A percentile compares a stretch with the other conserved stretches of the same genome.
phyloP scores from a whole-genome alignment of 2,888 invertebrate genomes.

The Mechanitis messenoides region DNA sequence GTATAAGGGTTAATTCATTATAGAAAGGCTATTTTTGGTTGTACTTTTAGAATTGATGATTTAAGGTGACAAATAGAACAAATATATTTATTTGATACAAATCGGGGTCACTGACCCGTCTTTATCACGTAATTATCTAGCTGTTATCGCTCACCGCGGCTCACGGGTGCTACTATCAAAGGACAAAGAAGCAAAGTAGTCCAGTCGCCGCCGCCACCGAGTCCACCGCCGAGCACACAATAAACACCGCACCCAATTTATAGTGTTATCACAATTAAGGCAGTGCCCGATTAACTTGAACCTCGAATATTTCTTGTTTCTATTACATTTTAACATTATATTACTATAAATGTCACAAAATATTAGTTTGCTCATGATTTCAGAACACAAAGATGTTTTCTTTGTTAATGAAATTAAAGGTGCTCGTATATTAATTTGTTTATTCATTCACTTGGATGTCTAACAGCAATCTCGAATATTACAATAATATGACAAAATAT shows the following conservation, averaged over 20 bases:
- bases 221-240: slow-evolving; percentile 11
- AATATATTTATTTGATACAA: background rate
- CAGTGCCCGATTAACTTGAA: slow-evolving; percentile 2
- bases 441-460: slow-evolving; percentile 4
- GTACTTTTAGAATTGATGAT: too few relatives aligned
- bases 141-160: background rate
- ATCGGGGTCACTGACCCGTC: background rate
- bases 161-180: slow-evolving; percentile 10
- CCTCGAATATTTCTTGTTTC: too few relatives aligned
- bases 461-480: background rate
- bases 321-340: too few relatives aligned
- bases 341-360: background rate
- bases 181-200: slow-evolving; percentile 20
- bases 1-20: too few relatives aligned
- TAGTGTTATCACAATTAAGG: slow-evolving; percentile 6
- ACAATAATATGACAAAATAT: background rate
- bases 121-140: background rate
- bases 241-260: slow-evolving; percentile 18
- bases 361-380: slow-evolving; percentile 6
- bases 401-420: slow-evolving; percentile 14
- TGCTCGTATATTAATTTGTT: slow-evolving; percentile 12
- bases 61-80: too few relatives aligned
- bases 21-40: too few relatives aligned
- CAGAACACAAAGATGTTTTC: slow-evolving; percentile 15
- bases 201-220: slow-evolving; percentile 17